Base-by-base conservation (phyloP, 2,888 invertebrate genomes). In the Axea sp. region DNA sequence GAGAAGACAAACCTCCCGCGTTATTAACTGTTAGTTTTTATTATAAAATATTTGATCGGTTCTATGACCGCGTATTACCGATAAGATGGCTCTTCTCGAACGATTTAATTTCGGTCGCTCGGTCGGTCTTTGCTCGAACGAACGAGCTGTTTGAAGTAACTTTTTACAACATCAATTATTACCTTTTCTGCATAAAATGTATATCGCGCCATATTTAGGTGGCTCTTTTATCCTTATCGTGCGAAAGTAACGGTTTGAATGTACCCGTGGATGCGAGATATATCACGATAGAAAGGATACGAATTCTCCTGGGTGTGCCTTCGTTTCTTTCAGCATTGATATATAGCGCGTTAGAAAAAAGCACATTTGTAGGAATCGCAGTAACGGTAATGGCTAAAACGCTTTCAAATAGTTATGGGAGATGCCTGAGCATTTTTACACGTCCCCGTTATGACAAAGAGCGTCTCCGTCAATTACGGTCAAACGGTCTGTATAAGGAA, bases 291-390 rank as follows among this genome's bases (percentile, higher is more conserved):
- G 64, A 74, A 69, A 69, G 65, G 47, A 39, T 69, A 64, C 64
- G 53, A 69, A 74, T 74, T 74, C 49, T 24, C 41, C 31, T 65
- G 69, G 68, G 74, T 64, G 74, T 74, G 74, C 39, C 64, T 59
- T 30, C 37, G 62, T 57, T 62, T 57, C 59, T 59, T 57, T 64
- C 51, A 37, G 55, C 51, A 24, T 73, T 67, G 73, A 73, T 68
- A 67, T 47, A 67, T 51, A 24, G 62, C 65, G 62, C 49, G 68
- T 45, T 28, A 60, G 64, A 67, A 59, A 59, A 53, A 59, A 57
- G 37, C 55, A 14, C 49, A 15, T 69, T 74, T 62, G 60, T 69
- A 69, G 74, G 65, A 74, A 65, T 69, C 30, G 68, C 64, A 17
- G 11, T 74, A 69, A 74, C 74, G 74, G 74, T 69, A 69, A 74